Percentiles rank a stretch among this genome's conserved stretches.
These are phyloP conservation scores for Luperina testacea DNA, from an alignment of 2,888 invertebrate species.

Conservation along the genomic window DNA sequence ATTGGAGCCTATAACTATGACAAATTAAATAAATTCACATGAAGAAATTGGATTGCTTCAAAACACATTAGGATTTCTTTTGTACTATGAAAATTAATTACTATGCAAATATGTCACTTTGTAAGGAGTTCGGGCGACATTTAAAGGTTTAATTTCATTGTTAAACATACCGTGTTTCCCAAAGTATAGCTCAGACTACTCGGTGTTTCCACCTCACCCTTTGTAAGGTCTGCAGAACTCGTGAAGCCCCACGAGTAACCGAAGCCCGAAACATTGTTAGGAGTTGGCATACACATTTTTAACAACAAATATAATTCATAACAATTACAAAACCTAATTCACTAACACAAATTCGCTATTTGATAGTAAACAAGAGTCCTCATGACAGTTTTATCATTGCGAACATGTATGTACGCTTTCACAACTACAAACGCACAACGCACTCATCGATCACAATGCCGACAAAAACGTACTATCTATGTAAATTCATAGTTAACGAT, in stretches of 20 bases:
- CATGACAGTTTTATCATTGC: conserved; percentile 89
- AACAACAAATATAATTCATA: conserved; percentile 69
- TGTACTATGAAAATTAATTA: conserved; percentile 52
- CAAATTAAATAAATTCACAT: neutral
- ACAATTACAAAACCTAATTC: conserved; percentile 82
- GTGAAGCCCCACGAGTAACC: conserved; percentile 89
- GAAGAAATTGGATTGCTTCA: conserved; percentile 11
- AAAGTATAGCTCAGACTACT: conserved; percentile 88
- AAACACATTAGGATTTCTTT: conserved; percentile 30
- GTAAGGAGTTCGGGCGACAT: conserved; percentile 5
- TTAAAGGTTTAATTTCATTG: conserved; percentile 12
- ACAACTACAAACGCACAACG: conserved; percentile 87
- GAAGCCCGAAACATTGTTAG: conserved; percentile 89
- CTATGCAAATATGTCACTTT: conserved; percentile 46
- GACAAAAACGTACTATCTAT: conserved; percentile 74
- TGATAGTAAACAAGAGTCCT: conserved; percentile 87
- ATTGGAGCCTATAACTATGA: conserved; percentile 28
- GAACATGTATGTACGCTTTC: conserved; percentile 88
- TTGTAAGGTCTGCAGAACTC: conserved; percentile 87
- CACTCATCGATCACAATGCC: conserved; percentile 85
- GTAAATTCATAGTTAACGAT: conserved; percentile 69
- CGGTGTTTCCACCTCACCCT: conserved; percentile 88
- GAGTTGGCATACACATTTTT: conserved; percentile 90
- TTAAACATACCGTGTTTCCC: conserved; percentile 85
- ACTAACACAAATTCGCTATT: conserved; percentile 85